These are phyloP conservation scores for Drosophila asahinai DNA, from an alignment of 1,140 invertebrate genomes.

Conservation along the genomic window DNA sequence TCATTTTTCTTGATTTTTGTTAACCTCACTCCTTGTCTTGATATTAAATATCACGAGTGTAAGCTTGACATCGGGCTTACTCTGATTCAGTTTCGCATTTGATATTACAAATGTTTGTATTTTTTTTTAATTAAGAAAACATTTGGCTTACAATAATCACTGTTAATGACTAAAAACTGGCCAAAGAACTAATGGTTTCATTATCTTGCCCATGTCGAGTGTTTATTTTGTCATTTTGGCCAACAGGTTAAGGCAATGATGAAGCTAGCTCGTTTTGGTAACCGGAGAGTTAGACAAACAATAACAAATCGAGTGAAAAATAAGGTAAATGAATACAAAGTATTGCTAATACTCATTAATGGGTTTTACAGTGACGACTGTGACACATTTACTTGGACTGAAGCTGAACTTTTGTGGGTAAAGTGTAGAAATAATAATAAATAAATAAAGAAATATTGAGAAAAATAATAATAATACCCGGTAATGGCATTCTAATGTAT, in stretches of 20 bases:
- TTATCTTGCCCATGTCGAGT: conserved; percentile 26
- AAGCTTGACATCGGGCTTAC: background rate
- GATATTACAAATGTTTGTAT: background rate
- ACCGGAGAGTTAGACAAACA: conserved; percentile 34
- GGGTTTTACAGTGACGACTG: conserved; percentile 44
- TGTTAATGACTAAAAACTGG: conserved; percentile 4
- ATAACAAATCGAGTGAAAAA: conserved; percentile 12
- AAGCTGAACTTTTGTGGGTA: conserved; percentile 21
- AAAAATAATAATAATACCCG: conserved; percentile 7
- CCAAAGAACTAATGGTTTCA: conserved; percentile 39
- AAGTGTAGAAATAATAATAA: conserved; percentile 10
- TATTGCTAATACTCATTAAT: conserved; percentile 74
- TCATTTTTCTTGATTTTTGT: conserved; percentile 1
- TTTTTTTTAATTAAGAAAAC: background rate
- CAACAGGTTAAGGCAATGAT: conserved; percentile 57
- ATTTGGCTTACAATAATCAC: background rate
- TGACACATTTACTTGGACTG: conserved; percentile 26
- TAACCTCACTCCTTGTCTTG: too few species aligned
- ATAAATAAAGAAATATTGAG: too few species aligned
- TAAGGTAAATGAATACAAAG: conserved; percentile 35
- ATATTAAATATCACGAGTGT: conserved; percentile 13
- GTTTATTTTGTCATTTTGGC: conserved; percentile 49
- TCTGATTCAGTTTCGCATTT: background rate
- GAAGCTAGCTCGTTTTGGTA: conserved; percentile 38
- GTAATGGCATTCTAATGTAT: background rate